These are phyloP conservation scores for Bos javanicus DNA, from an alignment of 2,113 vertebrate genomes.

Conservation along the genomic window DNA sequence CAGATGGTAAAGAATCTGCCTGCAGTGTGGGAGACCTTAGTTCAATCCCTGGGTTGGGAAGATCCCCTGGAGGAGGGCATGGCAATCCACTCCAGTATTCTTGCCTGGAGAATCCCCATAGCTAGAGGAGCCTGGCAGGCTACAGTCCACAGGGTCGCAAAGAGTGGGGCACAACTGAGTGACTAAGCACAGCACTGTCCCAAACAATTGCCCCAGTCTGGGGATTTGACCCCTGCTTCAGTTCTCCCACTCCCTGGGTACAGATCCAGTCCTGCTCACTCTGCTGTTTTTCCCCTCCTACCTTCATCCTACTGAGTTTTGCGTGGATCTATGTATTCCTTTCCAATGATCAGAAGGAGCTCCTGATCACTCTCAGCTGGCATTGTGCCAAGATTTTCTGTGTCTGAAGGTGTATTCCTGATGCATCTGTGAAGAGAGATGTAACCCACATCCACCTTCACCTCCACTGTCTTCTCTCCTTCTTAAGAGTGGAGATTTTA, in stretches of 20 bases:
- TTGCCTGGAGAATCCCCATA: background rate
- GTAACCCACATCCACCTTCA: background rate
- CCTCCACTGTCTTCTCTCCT: background rate
- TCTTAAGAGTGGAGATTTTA: background rate
- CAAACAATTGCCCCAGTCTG: background rate
- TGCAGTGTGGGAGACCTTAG: background rate
- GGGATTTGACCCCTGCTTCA: background rate
- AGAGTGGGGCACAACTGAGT: background rate
- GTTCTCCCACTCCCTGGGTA: background rate
- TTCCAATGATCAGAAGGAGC: background rate
- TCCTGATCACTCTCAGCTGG: background rate
- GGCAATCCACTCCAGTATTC: background rate
- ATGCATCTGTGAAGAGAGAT: background rate
- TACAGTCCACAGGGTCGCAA: background rate
- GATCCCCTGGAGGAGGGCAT: background rate
- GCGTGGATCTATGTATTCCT: background rate
- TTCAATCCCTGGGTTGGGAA: background rate
- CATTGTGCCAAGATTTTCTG: background rate
- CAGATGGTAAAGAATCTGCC: background rate
- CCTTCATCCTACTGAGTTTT: background rate
- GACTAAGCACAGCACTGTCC: background rate
- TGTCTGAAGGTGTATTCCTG: background rate
- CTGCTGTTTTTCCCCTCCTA: background rate
- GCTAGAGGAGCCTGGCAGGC: background rate
- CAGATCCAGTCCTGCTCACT: background rate